Base-by-base conservation (phyloP, 2,888 invertebrate species). In the Eupithecia vulgata region DNA sequence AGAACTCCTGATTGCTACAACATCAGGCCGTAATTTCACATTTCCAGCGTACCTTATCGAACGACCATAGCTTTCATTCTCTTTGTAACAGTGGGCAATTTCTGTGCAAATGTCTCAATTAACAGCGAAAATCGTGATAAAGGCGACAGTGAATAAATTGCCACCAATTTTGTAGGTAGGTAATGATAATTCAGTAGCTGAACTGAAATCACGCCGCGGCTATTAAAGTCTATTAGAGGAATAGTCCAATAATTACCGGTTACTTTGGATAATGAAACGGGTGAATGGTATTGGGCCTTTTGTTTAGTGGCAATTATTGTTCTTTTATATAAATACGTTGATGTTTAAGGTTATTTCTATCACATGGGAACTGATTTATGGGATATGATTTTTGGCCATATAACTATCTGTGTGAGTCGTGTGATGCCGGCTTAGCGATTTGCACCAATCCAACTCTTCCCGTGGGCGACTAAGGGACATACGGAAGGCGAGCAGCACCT, bases 31-130 rank as follows among this genome's bases (percentile, higher is more conserved):
- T 80, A 81, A 81, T 83, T 83, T 80, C 76, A 70, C 70, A 75
- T 73, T 80, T 80, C 76, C 78, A 76, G 74, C 68, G 70, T 77
- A 70, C 78, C 73, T 80, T 85, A 85, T 83, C 79, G 79, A 68
- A 70, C 68, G 79, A 78, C 77, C 72, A 76, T 76, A 76, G 78
- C 80, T 81, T 83, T 80, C 80, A 82, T 85, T 86, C 79, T 79
- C 79, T 64, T 77, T 73, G 83, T 80, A 78, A 83, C 84, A 82
- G 82, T 81, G 75, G 81, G 85, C 84, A 85, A 91, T 90, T 89
- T 87, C 86, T 85, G 85, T 87, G 89, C 88, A 91, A 91, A 91
- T 91, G 90, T 89, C 90, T 90, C 90, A 91, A 91, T 91, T 91
- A 90, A 88, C 90, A 88, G 84, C 83, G 85, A 85, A 89, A 88